phyloP scores from a whole-genome alignment of 2,113 vertebrate species.

The Climacteris rufus region DNA sequence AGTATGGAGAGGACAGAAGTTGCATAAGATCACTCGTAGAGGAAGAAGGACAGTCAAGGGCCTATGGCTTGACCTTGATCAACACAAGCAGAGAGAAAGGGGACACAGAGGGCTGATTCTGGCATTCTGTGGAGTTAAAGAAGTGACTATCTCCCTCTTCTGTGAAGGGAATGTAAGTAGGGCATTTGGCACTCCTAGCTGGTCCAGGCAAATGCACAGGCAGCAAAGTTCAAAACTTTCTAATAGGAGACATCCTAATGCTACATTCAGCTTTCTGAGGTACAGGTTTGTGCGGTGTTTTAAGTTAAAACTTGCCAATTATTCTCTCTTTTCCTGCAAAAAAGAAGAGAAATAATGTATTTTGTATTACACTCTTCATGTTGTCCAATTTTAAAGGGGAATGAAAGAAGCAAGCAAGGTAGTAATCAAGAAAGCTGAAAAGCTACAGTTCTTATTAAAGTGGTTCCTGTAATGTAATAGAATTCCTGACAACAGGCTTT shows the following conservation, averaged over 20 bases:
- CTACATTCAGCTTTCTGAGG: not conserved
- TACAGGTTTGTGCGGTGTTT: not conserved
- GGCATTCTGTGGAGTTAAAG: not conserved
- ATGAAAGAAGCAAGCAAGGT: not conserved
- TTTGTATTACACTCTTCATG: not conserved
- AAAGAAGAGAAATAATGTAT: not conserved
- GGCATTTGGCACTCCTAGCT: not conserved
- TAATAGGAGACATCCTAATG: not conserved
- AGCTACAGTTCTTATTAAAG: not conserved
- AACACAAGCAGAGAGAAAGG: not conserved
- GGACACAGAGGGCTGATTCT: not conserved
- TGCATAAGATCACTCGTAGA: fast-evolving
- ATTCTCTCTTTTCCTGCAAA: not conserved
- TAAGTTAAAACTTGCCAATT: not conserved
- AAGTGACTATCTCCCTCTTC: not conserved
- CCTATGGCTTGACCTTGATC: not conserved
- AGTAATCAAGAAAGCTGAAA: not conserved
- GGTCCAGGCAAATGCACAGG: not conserved
- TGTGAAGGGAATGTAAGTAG: not conserved
- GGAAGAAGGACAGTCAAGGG: not conserved
- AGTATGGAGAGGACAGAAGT: not conserved
- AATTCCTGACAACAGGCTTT: not conserved
- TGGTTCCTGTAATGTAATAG: not conserved
- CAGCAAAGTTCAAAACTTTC: not conserved
- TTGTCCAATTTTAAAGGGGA: not conserved